Base-by-base conservation (phyloP, 2,888 invertebrate genomes). In the Suillia variegata region DNA sequence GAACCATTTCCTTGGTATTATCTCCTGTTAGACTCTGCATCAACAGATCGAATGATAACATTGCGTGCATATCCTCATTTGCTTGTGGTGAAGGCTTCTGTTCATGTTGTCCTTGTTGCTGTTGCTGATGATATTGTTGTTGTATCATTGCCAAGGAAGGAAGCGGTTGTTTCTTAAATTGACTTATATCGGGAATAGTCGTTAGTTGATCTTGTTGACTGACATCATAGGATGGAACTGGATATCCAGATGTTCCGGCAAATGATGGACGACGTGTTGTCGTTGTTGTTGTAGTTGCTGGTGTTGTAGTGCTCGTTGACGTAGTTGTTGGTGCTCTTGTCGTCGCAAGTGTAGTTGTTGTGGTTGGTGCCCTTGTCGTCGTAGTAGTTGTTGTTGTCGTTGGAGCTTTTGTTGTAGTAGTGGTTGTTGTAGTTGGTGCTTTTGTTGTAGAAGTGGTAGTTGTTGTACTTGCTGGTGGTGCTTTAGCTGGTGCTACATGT, bases 1-100 rank as follows among this genome's bases (percentile, higher is more conserved):
- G 6, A 8, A 2, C 20, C 17, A 12, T 0, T 47, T 54, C 2
- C n/a, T n/a, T n/a, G 62, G 58, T 52, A 15, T 64, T 54, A 52
- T 71, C 73, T 38, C 77, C 71, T 2, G 79, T 77, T 0, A 81
- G 67, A 4, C 75, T 74, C 53, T 77, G 76, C 38, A 80, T 70
- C 22, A 80, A 80, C 69, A 80, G 79, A 63, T 81, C 78, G 67
- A 80, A 76, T 0, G 80, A 80, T 2, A 75, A 62, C 54, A 78
- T 73, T 3, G 77, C 70, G 31, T 73, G 65, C 5, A 71, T 65
- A 57, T 76, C 79, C 2, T 75, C 73, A 1, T 76, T 67, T 4
- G 72, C 56, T 21, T 66, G 63, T 21, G 68, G 63, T 20, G 64
- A 61, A 0, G 67, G 56, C n/a, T 64, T 61, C n/a, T 62, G 10